A percentile compares a stretch with the other conserved stretches of the same genome.
Conservation (phyloP, 1,140 invertebrate genomes). For the Bombus waltoni region DNA sequence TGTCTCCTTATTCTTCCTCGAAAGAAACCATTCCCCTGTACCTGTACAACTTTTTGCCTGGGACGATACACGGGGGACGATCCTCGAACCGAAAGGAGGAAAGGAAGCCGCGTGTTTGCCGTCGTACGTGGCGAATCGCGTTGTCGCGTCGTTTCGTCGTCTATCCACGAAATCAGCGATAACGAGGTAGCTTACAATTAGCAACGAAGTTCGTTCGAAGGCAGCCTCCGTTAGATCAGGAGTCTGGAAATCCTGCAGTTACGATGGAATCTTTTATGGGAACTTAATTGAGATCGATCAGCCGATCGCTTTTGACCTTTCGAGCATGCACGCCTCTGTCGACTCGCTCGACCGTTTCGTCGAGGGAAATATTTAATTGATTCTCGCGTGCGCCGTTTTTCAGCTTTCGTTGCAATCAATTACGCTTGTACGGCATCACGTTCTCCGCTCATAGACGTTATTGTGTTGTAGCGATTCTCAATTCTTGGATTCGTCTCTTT, state of each 20-base stretch:
- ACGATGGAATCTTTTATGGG: conserved; percentile 23
- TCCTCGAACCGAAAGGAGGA: neutral
- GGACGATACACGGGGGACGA: neutral
- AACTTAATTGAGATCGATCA: conserved; percentile 42
- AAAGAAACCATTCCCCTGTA: neutral
- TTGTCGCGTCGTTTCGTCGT: neutral
- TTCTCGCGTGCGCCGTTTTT: neutral
- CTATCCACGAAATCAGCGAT: conserved; percentile 14
- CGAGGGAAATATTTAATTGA: conserved; percentile 41
- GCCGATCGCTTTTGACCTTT: conserved; percentile 16
- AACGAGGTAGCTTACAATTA: conserved; percentile 26
- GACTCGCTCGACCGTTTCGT: neutral
- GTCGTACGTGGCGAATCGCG: neutral
- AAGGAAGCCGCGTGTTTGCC: neutral
- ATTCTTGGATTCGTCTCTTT: neutral
- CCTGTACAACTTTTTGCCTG: too few species aligned
- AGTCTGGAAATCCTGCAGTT: neutral
- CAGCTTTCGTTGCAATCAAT: conserved; percentile 41
- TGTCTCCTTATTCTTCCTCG: neutral
- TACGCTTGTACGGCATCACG: conserved; percentile 3
- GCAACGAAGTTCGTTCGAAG: conserved; percentile 26
- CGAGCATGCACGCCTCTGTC: conserved; percentile 15
- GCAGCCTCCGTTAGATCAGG: too few species aligned
- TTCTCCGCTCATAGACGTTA: neutral
- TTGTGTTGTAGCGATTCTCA: neutral